phyloP scores from a whole-genome alignment of 92 coral and sea anemone species.

The Parazoanthus darwini region DNA sequence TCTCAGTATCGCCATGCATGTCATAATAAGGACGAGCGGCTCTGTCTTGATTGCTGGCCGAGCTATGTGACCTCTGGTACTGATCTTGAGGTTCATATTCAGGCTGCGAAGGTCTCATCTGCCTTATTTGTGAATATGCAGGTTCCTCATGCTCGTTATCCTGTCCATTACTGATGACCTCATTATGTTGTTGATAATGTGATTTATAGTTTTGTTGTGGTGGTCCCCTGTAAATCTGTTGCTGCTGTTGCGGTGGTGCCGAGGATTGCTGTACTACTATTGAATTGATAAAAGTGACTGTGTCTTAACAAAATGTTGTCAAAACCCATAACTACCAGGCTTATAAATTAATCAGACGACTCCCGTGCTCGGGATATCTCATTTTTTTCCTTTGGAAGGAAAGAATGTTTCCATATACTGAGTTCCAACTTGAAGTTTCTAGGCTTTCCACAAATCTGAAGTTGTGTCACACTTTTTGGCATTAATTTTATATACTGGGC shows the following conservation, averaged over 20 bases:
- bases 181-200: conserved; percentile 51
- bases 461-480: too few species aligned
- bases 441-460: too few species aligned
- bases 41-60: conserved; percentile 5
- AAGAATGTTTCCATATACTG: too few species aligned
- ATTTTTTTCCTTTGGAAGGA: too few species aligned
- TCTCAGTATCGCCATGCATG: conserved; percentile 8
- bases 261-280: conserved; percentile 39
- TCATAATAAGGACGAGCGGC: conserved; percentile 17
- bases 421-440: too few species aligned
- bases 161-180: conserved; percentile 59
- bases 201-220: conserved; percentile 37
- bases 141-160: conserved; percentile 69
- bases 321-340: too few species aligned
- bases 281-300: background rate
- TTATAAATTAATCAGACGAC: too few species aligned
- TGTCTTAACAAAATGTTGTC: background rate
- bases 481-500: too few species aligned
- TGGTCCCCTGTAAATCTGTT: conserved; percentile 31
- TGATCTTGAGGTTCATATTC: conserved; percentile 73
- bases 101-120: conserved; percentile 26
- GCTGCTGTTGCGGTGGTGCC: conserved; percentile 45
- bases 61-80: conserved; percentile 38
- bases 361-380: too few species aligned
- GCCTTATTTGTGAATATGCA: conserved; percentile 55